These are phyloP conservation scores for Papilio helenus DNA, from an alignment of 1,140 invertebrate genomes.

Conservation along the genomic window DNA sequence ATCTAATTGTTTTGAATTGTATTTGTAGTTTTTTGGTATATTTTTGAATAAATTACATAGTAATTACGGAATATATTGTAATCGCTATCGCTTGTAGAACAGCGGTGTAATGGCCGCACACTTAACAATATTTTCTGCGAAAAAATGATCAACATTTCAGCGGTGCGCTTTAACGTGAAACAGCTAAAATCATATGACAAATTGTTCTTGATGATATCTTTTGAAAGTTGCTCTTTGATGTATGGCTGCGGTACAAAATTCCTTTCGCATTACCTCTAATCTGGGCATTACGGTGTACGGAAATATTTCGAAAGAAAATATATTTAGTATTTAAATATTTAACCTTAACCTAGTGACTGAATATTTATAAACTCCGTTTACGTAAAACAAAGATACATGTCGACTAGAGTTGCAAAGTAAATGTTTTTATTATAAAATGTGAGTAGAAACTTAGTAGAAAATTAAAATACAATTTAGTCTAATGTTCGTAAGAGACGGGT, in stretches of 20 bases:
- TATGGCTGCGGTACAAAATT: slow-evolving; percentile 37
- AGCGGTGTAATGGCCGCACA: slow-evolving; percentile 11
- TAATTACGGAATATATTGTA: background rate
- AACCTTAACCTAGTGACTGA: slow-evolving; percentile 20
- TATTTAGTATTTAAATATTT: background rate
- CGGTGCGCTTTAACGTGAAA: slow-evolving; percentile 52
- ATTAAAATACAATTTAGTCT: no score
- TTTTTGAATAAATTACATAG: background rate
- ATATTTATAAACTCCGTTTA: background rate
- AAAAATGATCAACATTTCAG: slow-evolving; percentile 52
- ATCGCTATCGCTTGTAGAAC: slow-evolving; percentile 13
- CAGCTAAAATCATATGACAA: slow-evolving; percentile 53
- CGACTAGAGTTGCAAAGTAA: background rate
- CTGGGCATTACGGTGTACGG: background rate
- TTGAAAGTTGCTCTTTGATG: slow-evolving; percentile 57
- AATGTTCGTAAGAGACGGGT: no score
- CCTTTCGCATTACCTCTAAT: slow-evolving; percentile 25
- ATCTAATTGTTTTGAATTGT: background rate
- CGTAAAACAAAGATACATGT: background rate
- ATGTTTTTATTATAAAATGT: background rate
- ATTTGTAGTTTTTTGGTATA: background rate
- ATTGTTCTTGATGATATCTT: slow-evolving; percentile 50
- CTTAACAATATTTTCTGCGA: slow-evolving; percentile 49
- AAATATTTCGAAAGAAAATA: background rate
- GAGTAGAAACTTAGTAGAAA: no score